phyloP scores from a whole-genome alignment of 2,797 vertebrate species.

The Prionace glauca region DNA sequence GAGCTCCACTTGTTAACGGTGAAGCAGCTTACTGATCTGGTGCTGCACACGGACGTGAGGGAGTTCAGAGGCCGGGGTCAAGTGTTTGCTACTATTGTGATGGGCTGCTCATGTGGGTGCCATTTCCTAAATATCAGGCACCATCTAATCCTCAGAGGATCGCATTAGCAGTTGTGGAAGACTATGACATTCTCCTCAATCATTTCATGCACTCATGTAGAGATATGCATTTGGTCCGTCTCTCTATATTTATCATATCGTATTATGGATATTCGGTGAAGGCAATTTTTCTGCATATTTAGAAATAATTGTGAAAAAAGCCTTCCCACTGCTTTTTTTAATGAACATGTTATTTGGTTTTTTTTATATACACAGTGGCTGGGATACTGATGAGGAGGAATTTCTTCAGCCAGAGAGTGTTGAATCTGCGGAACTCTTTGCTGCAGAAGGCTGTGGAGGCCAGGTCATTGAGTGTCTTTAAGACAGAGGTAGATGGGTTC shows the following conservation, averaged over 20 bases:
- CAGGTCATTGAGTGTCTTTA: no score
- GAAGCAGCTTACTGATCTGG: constrained; percentile 7
- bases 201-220: not conserved
- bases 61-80: constrained; percentile 27
- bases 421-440: no score
- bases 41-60: not conserved
- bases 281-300: not conserved
- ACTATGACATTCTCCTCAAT: not conserved
- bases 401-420: no score
- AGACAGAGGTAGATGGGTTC: no score
- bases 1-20: constrained; percentile 10
- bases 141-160: not conserved
- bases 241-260: not conserved
- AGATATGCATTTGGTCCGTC: not conserved
- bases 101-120: not conserved
- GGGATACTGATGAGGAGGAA: no score
- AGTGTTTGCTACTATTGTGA: not conserved
- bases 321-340: not conserved
- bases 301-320: not conserved
- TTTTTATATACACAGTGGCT: not conserved
- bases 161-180: not conserved
- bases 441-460: no score
- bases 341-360: not conserved
- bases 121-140: not conserved
- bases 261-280: no score